A percentile compares a stretch with the other conserved stretches of the same genome.
Conservation (phyloP, 2,113 vertebrate genomes). For the Dipodomys stephensi region DNA sequence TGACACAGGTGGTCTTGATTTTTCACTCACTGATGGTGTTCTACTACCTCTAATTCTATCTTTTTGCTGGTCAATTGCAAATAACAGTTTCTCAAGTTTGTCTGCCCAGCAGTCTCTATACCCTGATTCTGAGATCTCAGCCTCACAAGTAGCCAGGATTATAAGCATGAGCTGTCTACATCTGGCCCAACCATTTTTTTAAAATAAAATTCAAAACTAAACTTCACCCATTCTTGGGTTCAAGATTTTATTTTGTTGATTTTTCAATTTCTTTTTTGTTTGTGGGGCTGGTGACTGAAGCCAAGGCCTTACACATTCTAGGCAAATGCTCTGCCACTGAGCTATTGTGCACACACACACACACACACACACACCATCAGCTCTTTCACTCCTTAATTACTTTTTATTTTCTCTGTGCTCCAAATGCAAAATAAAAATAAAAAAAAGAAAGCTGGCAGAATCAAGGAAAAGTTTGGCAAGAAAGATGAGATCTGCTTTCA, state of each 20-base stretch:
- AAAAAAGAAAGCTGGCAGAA: not conserved
- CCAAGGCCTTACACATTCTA: not conserved
- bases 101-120: no score
- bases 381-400: not conserved
- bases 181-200: not conserved
- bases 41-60: no score
- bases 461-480: not conserved
- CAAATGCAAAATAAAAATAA: not conserved
- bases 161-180: no score
- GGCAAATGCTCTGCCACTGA: not conserved
- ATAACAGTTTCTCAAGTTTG: no score
- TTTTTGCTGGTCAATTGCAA: no score
- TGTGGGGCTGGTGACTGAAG: not conserved
- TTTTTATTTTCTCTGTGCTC: not conserved
- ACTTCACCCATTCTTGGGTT: not conserved
- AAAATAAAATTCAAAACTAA: not conserved
- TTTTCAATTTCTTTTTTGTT: not conserved
- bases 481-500: not conserved
- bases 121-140: no score
- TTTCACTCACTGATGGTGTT: no score
- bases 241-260: not conserved
- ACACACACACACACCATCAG: no score
- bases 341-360: not conserved
- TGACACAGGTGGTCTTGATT: no score
- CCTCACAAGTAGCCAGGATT: no score